Evolutionary conservation across 2,888 invertebrate genomes (phyloP).

Genomic region (Synanthedon myopaeformis): DNA sequence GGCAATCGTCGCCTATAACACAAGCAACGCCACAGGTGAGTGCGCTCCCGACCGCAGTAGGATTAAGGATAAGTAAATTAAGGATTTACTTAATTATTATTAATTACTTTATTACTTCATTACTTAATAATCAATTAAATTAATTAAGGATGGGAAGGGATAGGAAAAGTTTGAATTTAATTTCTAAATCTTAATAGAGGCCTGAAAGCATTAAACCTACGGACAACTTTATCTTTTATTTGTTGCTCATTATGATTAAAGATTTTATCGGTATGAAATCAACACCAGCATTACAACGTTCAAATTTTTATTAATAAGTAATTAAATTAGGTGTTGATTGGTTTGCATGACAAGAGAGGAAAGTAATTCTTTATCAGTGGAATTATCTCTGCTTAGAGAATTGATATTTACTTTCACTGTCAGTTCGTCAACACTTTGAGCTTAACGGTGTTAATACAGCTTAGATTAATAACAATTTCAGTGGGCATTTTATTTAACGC

Average conservation of each 20-base stretch:
- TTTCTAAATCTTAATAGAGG: no score
- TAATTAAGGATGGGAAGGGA: no score
- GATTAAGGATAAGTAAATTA: no score
- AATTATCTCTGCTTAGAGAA: conserved; percentile 37
- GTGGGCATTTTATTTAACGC: conserved; percentile 45
- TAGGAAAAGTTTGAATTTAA: no score
- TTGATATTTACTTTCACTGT: conserved; percentile 22
- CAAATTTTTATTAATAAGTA: conserved; percentile 14
- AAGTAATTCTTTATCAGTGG: conserved; percentile 37
- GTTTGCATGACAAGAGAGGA: conserved; percentile 36
- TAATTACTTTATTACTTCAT: no score
- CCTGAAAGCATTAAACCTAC: no score
- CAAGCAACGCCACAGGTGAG: no score
- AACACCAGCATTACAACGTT: conserved; percentile 24
- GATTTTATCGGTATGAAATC: conserved; percentile 14
- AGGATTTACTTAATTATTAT: no score
- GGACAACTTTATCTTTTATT: conserved; percentile 20
- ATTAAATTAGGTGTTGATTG: conserved; percentile 44
- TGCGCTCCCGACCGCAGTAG: no score
- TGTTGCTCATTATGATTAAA: conserved; percentile 1
- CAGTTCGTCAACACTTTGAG: conserved; percentile 7
- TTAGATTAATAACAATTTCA: conserved; percentile 32
- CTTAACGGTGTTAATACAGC: conserved; percentile 20
- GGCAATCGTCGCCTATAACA: no score
- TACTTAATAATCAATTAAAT: no score